Conservation (phyloP, 2,888 invertebrate species). For the Heliconius hortense region DNA sequence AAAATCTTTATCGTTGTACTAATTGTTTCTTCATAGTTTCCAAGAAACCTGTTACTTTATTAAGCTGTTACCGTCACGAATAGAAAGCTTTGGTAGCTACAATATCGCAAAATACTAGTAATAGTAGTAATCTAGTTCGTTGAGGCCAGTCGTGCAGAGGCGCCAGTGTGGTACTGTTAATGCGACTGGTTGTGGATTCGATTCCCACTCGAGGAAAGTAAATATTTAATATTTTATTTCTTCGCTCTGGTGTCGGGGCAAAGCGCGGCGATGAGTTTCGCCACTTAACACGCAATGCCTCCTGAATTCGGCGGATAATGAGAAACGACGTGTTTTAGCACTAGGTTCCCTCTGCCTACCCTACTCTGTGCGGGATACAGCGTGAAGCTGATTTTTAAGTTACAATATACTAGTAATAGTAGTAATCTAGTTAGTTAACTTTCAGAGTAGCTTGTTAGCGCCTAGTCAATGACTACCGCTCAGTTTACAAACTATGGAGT, state of each 20-base stretch:
- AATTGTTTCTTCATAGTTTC: conserved; percentile 8
- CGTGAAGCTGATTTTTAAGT: not conserved
- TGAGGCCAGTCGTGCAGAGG: too few species aligned
- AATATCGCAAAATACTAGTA: conserved; percentile 19
- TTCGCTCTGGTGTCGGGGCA: too few species aligned
- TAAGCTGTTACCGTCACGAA: conserved; percentile 10
- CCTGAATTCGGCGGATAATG: too few species aligned
- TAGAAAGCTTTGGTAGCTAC: not conserved
- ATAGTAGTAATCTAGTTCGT: conserved; percentile 11
- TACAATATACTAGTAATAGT: conserved; percentile 5
- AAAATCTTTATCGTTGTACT: not conserved
- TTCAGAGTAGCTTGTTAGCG: conserved; percentile 15
- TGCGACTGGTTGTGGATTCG: too few species aligned
- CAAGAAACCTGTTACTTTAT: conserved; percentile 13
- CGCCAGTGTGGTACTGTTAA: too few species aligned
- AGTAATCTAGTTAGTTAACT: conserved; percentile 32
- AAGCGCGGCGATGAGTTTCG: too few species aligned
- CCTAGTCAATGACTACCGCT: conserved; percentile 11
- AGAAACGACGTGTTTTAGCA: too few species aligned
- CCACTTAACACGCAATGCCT: too few species aligned
- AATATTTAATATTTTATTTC: too few species aligned
- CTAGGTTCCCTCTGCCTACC: too few species aligned
- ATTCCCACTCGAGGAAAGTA: too few species aligned
- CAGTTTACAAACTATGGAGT: conserved; percentile 16
- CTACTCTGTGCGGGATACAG: too few species aligned